Percentiles rank a stretch among this genome's conserved stretches.
These are phyloP conservation scores for Cancer borealis DNA, from an alignment of 2,888 invertebrate species.

Conservation along the genomic window DNA sequence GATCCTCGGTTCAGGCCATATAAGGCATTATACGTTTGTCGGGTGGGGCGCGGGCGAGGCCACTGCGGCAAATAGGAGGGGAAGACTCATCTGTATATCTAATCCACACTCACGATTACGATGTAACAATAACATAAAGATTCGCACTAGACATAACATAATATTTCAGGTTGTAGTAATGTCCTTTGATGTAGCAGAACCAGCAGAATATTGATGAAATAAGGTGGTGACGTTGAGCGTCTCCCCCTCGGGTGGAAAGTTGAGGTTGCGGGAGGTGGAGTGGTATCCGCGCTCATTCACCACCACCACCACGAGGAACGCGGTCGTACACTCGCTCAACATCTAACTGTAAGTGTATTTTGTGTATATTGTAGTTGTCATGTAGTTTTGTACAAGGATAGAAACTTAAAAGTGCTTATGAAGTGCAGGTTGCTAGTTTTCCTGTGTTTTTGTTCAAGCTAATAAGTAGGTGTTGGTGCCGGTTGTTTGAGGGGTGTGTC, in stretches of 20 bases:
- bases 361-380: not conserved
- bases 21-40: conserved; percentile 74
- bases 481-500: not conserved
- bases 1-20: conserved; percentile 68
- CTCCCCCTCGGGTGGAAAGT: conserved; percentile 55
- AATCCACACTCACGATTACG: not conserved
- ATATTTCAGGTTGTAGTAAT: not conserved
- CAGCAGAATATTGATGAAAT: not conserved
- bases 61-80: conserved; percentile 71
- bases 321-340: conserved; percentile 35
- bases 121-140: not conserved
- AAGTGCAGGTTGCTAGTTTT: not conserved
- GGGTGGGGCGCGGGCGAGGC: conserved; percentile 65
- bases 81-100: conserved; percentile 50
- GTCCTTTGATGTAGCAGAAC: not conserved
- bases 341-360: not conserved
- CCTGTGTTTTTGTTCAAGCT: not conserved
- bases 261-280: conserved; percentile 58
- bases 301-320: conserved; percentile 41
- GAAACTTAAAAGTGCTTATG: not conserved
- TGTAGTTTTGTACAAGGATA: not conserved
- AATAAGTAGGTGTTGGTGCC: not conserved
- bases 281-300: conserved; percentile 44
- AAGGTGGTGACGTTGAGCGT: conserved; percentile 24
- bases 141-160: not conserved